These are phyloP conservation scores for Ophiothrix spiculata DNA, from an alignment of 35 echinoderm and acorn worm genomes.

Conservation along the genomic window DNA sequence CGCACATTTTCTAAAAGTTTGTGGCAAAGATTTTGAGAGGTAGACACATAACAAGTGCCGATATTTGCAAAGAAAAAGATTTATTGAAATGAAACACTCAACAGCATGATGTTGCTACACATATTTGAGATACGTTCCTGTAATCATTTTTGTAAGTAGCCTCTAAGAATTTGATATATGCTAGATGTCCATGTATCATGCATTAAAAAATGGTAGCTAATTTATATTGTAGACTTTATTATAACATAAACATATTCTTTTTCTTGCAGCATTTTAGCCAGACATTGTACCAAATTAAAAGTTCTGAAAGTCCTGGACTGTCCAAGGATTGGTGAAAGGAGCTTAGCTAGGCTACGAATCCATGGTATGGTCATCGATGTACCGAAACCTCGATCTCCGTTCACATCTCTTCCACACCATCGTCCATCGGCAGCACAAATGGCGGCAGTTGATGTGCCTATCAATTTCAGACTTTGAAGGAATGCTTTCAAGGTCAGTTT, in stretches of 20 bases:
- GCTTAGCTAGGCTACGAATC: conserved; percentile 40
- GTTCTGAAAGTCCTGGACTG: conserved; percentile 54
- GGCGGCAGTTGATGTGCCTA: background rate
- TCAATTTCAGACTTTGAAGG: background rate
- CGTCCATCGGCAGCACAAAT: background rate
- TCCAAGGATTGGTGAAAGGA: conserved; percentile 49
- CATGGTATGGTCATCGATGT: conserved; percentile 50
- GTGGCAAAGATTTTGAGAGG: too few species aligned
- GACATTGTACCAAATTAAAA: conserved; percentile 33
- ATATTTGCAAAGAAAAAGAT: too few species aligned
- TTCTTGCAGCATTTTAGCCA: conserved; percentile 39
- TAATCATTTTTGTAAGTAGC: too few species aligned
- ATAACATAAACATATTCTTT: background rate
- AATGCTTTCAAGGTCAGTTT: too few species aligned
- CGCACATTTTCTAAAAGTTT: too few species aligned
- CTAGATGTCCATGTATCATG: too few species aligned
- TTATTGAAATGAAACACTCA: too few species aligned
- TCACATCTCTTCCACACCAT: background rate
- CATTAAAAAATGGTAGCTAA: too few species aligned
- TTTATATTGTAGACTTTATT: background rate
- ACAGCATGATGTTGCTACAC: too few species aligned
- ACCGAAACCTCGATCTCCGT: background rate
- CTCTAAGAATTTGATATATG: too few species aligned
- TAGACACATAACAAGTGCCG: too few species aligned
- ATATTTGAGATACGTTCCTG: too few species aligned